Evolutionary conservation across 2,888 invertebrate species (phyloP).

Genomic region (Oxycera nigricornis): DNA sequence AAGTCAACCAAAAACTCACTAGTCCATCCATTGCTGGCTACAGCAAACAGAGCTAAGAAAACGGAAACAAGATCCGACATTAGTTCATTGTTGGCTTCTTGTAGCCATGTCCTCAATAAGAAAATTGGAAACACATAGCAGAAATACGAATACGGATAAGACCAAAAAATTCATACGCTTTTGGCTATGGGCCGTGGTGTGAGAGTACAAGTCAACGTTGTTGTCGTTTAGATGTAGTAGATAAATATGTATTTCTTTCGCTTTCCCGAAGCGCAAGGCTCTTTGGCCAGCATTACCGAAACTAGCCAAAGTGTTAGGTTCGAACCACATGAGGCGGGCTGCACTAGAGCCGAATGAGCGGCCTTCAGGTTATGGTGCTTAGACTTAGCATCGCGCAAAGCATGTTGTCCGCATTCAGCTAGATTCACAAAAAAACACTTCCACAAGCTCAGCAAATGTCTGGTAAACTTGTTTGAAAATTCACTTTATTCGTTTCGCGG

Average conservation of each 20-base stretch:
- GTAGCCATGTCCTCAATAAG: conserved; percentile 31
- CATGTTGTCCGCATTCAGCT: conserved; percentile 11
- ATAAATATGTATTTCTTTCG: neutral
- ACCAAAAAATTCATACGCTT: neutral
- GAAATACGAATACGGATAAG: neutral
- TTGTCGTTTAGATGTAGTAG: neutral
- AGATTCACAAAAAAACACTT: conserved; percentile 18
- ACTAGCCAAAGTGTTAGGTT: neutral
- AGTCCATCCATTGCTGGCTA: too few relatives aligned
- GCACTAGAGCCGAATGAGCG: neutral
- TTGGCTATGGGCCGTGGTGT: neutral
- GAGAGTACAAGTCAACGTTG: neutral
- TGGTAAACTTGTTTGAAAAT: conserved; percentile 35
- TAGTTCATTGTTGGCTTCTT: conserved; percentile 6
- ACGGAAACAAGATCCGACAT: conserved; percentile 20
- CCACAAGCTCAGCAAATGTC: neutral
- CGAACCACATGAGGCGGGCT: neutral
- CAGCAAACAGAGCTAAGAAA: too few relatives aligned
- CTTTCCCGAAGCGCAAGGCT: neutral
- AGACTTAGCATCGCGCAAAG: neutral
- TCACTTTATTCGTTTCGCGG: conserved; percentile 28
- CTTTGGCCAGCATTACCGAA: neutral
- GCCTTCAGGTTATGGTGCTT: neutral
- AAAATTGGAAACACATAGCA: neutral
- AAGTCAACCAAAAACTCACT: too few relatives aligned